Conservation (phyloP, 2,888 invertebrate genomes). For the Hedya salicella region DNA sequence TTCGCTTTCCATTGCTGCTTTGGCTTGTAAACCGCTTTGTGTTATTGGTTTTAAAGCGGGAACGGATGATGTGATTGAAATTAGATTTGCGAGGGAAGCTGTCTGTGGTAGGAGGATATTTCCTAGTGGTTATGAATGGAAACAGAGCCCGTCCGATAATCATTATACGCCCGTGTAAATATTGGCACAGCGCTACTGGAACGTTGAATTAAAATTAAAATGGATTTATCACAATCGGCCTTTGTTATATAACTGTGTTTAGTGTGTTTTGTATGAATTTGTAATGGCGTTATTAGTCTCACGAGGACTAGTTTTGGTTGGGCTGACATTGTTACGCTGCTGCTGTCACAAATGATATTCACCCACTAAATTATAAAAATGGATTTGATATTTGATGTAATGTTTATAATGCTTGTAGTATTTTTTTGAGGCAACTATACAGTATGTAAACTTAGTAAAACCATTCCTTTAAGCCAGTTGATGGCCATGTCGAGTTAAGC, state of each 20-base stretch:
- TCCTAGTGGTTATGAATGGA: constrained; percentile 70
- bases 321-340: background rate
- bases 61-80: constrained; percentile 47
- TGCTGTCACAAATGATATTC: background rate
- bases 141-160: constrained; percentile 62
- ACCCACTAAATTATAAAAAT: too few relatives aligned
- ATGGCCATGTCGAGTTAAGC: too few relatives aligned
- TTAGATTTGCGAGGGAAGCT: constrained; percentile 39
- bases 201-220: constrained; percentile 64
- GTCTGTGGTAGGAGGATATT: constrained; percentile 47
- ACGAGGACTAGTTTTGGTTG: background rate
- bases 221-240: constrained; percentile 50
- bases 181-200: constrained; percentile 55
- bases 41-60: constrained; percentile 20
- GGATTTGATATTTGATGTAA: too few relatives aligned
- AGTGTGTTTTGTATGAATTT: constrained; percentile 22
- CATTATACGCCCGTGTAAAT: constrained; percentile 67
- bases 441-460: too few relatives aligned
- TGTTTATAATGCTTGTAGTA: too few relatives aligned
- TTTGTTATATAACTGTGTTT: constrained; percentile 27
- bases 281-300: background rate
- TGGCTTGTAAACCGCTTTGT: too few relatives aligned
- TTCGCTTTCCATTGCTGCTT: constrained; percentile 4
- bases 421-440: too few relatives aligned
- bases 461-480: too few relatives aligned